Evolutionary conservation across 2,888 invertebrate species (phyloP), one percentile per base, ranked within the genome.

Genomic region (Nyleta sp.): DNA sequence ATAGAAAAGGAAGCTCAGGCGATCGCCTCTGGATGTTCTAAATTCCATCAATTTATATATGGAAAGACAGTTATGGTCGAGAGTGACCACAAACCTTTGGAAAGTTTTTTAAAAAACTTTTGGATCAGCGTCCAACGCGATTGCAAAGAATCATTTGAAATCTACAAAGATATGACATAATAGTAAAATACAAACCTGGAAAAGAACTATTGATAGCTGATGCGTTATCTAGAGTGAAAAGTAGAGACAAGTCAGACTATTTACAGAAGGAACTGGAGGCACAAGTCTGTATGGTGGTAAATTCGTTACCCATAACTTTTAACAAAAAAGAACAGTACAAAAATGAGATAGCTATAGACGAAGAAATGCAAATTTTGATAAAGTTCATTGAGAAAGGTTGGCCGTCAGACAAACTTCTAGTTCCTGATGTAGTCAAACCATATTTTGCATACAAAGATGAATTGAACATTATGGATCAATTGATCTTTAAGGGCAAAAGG

Each of bases 1-100:
- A 87, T 87, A 8, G 87, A 88, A 57, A 87, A 88, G 77, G 88
- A 89, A 70, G 78, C 84, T 11, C 57, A 87, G 33, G 87, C 88
- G 2, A 86, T 88, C 38, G 72, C 72, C 4, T 87, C 87, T 78
- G 86, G 79, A 7, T 85, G 85, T 65, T 60, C 81, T 22, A 84
- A 83, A 65, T 88, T 88, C 72, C 84, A 86, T 18, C 84, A 86
- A 71, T 89, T 87, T 64, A 80, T 89, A 1, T 88, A 82, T 79
- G 86, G 83, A 4, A 64, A 81, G 42, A 53, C 64, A 76, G 62
- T 84, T 6, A 38, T 70, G 4, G 22, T 52, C 2, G 28, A 87
- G 78, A 85, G 55, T 13, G 82, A 81, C 77, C 88, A 88, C 62
- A 84, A 85, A 60, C 87, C 87, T 2, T 70, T 88, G 6, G 84